A percentile compares a stretch with the other conserved stretches of the same genome.
These are phyloP conservation scores for Nicator chloris DNA, from an alignment of 2,113 vertebrate species.

Conservation along the genomic window DNA sequence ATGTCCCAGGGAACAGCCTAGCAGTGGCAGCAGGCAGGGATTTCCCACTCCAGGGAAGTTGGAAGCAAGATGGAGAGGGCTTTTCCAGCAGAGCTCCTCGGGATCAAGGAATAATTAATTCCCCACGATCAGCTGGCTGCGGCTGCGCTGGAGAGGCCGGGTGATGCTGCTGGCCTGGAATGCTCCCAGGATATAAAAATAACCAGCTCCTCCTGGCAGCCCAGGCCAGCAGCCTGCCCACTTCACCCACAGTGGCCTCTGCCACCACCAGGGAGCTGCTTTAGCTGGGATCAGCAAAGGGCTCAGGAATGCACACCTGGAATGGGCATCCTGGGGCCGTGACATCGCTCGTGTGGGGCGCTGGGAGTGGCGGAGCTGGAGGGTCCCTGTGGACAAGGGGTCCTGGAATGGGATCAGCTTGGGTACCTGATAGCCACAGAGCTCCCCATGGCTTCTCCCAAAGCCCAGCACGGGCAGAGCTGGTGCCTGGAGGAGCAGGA, in stretches of 20 bases:
- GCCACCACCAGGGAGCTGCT: background rate
- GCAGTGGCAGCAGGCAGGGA: background rate
- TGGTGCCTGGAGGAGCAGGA: background rate
- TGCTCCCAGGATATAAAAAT: accelerated
- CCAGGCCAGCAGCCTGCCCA: accelerated
- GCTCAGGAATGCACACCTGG: background rate
- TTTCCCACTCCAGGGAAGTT: background rate
- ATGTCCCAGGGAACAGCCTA: background rate
- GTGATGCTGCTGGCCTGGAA: background rate
- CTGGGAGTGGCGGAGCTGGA: background rate
- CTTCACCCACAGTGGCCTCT: background rate
- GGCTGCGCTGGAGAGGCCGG: background rate
- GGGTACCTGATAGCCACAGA: accelerated
- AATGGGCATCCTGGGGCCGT: background rate
- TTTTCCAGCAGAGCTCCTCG: background rate
- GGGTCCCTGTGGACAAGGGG: background rate
- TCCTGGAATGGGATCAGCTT: background rate
- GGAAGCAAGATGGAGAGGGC: background rate
- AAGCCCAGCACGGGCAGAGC: background rate
- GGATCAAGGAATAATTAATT: background rate
- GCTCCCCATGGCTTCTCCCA: accelerated
- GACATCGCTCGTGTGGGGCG: background rate
- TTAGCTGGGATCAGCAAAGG: slow-evolving; percentile 31
- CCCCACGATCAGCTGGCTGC: background rate
- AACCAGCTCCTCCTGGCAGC: background rate